Conservation (phyloP, 2,888 invertebrate species). For the Epinotia demarniana region DNA sequence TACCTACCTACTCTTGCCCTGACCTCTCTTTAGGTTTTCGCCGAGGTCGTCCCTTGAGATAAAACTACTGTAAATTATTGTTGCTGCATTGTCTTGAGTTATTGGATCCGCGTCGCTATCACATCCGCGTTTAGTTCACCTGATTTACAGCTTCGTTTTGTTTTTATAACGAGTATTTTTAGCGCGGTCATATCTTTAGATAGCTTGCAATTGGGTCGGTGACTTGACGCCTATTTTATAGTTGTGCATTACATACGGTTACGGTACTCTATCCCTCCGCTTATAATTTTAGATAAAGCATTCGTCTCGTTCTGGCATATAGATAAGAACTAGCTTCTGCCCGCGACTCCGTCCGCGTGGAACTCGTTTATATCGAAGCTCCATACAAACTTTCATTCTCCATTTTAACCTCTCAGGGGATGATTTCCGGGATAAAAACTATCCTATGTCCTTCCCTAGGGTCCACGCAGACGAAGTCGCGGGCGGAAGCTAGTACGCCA, state of each 20-base stretch:
- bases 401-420: too few species aligned
- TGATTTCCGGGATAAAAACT: too few species aligned
- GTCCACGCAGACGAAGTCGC: too few species aligned
- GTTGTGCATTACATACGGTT: slow-evolving; percentile 2
- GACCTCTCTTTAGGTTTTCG: too few species aligned
- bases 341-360: too few species aligned
- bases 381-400: too few species aligned
- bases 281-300: background rate
- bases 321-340: background rate
- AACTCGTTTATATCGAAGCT: too few species aligned
- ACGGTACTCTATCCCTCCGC: background rate
- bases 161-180: slow-evolving; percentile 70
- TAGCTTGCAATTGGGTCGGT: slow-evolving; percentile 74
- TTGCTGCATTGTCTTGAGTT: slow-evolving; percentile 55
- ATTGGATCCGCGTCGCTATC: slow-evolving; percentile 75
- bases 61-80: background rate
- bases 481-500: too few species aligned
- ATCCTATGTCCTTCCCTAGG: too few species aligned
- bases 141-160: slow-evolving; percentile 59
- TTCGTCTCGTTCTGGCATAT: background rate
- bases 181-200: slow-evolving; percentile 70
- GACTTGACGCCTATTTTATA: slow-evolving; percentile 57
- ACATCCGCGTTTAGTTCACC: slow-evolving; percentile 75
- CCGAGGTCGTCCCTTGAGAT: too few species aligned
- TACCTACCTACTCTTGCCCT: too few species aligned